phyloP scores from a whole-genome alignment of 2,113 vertebrate species.

The Sisor rabdophorus region DNA sequence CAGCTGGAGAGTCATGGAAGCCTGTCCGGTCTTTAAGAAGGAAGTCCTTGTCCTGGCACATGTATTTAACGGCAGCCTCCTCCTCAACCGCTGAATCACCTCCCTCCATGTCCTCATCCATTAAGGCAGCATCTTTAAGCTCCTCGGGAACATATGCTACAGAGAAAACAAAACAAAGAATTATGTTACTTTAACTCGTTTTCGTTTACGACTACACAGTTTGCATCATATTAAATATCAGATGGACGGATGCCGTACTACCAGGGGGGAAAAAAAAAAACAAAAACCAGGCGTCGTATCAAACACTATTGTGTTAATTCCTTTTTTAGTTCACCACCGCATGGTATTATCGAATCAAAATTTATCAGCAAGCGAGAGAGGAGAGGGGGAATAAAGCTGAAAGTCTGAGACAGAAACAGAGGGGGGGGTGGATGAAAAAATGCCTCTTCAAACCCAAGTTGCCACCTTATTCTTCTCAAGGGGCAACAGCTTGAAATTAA shows the following conservation, averaged over 20 bases:
- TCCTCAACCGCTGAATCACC: conserved; percentile 84
- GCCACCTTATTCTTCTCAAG: conserved; percentile 99
- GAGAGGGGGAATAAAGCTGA: conserved; percentile 28
- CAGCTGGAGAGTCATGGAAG: conserved; percentile 87
- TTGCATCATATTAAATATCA: conserved; percentile 38
- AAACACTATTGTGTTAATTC: conserved; percentile 56
- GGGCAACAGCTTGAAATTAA: conserved; percentile 99
- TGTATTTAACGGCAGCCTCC: conserved; percentile 84
- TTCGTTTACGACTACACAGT: conserved; percentile 48
- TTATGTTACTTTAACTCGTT: conserved; percentile 35
- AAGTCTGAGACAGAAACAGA: conserved; percentile 55
- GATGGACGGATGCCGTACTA: conserved; percentile 42
- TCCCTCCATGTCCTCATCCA: conserved; percentile 84
- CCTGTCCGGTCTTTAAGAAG: conserved; percentile 77
- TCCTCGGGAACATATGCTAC: conserved; percentile 94
- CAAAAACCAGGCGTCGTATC: conserved; percentile 46
- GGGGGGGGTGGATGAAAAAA: conserved; percentile 61
- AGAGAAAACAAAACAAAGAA: conserved; percentile 54
- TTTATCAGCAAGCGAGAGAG: conserved; percentile 44
- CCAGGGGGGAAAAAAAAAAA: conserved; percentile 50
- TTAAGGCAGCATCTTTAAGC: conserved; percentile 86
- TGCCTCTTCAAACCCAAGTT: conserved; percentile 97
- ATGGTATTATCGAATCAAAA: conserved; percentile 61
- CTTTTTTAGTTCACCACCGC: conserved; percentile 51
- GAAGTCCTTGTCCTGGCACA: conserved; percentile 86